Percentiles rank a stretch among this genome's conserved stretches.
phyloP scores from a whole-genome alignment of 2,888 invertebrate species.

The Seladonia tumulorum region DNA sequence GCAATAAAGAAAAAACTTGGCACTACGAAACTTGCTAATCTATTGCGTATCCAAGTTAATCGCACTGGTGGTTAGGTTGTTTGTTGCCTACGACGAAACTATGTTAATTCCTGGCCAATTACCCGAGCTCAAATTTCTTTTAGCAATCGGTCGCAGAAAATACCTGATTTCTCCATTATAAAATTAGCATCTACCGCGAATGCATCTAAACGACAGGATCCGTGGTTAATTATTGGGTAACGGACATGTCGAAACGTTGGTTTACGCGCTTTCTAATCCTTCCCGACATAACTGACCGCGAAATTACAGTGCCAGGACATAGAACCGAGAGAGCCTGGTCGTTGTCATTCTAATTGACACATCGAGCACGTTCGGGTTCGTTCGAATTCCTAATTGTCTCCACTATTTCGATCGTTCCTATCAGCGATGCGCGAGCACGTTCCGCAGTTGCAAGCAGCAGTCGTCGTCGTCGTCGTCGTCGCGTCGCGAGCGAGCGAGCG shows the following conservation, averaged over 20 bases:
- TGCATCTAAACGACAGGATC: not conserved
- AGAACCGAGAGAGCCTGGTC: not conserved
- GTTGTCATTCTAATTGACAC: constrained; percentile 6
- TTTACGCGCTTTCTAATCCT: constrained; percentile 2
- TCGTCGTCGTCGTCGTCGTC: not conserved
- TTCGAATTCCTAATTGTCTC: constrained; percentile 12
- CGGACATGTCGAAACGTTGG: not conserved
- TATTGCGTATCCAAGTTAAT: not conserved
- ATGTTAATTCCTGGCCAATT: not conserved
- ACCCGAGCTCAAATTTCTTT: not conserved
- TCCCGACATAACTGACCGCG: not conserved
- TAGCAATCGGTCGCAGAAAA: not conserved
- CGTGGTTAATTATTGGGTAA: not conserved
- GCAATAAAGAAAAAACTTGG: too few species aligned
- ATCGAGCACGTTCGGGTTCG: constrained; percentile 7
- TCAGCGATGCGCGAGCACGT: constrained; percentile 8
- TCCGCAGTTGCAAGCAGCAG: not conserved
- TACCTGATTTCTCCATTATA: not conserved
- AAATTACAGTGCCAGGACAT: not conserved
- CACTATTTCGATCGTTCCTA: constrained; percentile 6
- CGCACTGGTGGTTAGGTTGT: not conserved
- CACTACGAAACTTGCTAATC: not conserved
- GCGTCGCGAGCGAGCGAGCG: not conserved
- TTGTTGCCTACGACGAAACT: not conserved
- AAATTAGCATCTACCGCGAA: not conserved